phyloP scores from a whole-genome alignment of 2,888 invertebrate species.

The Cremastinae sp. region DNA sequence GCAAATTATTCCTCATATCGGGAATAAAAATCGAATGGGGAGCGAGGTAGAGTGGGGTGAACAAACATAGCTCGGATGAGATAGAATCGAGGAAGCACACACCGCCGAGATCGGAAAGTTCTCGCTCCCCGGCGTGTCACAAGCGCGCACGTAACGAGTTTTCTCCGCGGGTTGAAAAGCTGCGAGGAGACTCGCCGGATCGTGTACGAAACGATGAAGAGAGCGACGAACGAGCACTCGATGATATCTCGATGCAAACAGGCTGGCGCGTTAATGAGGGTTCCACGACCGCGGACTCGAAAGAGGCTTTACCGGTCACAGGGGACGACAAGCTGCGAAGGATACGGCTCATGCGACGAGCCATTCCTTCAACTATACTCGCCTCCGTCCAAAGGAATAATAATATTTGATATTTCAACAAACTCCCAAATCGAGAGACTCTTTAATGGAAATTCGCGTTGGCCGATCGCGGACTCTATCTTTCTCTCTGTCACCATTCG shows the following conservation, averaged over 20 bases:
- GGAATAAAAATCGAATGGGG: background rate
- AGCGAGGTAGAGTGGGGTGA: background rate
- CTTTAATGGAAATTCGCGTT: background rate
- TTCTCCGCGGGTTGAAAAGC: slow-evolving; percentile 34
- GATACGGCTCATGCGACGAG: slow-evolving; percentile 16
- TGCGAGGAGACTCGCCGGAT: slow-evolving; percentile 48
- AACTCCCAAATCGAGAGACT: background rate
- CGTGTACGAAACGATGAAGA: slow-evolving; percentile 61
- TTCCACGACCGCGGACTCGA: slow-evolving; percentile 50
- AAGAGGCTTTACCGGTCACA: slow-evolving; percentile 32
- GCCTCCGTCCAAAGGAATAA: background rate
- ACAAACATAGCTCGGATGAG: background rate
- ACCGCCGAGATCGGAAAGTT: background rate
- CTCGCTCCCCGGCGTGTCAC: background rate
- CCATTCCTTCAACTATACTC: background rate
- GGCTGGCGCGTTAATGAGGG: slow-evolving; percentile 74
- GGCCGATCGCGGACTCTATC: background rate
- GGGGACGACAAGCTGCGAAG: slow-evolving; percentile 56
- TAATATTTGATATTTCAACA: background rate
- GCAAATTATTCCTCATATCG: too few species aligned
- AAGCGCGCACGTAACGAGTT: too few species aligned
- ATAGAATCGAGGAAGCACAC: background rate
- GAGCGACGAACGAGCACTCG: slow-evolving; percentile 61
- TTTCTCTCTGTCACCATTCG: slow-evolving; percentile 23
- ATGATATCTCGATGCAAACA: slow-evolving; percentile 74